Base-by-base conservation (phyloP, 2,888 invertebrate species). In the Heliconius hortense region DNA sequence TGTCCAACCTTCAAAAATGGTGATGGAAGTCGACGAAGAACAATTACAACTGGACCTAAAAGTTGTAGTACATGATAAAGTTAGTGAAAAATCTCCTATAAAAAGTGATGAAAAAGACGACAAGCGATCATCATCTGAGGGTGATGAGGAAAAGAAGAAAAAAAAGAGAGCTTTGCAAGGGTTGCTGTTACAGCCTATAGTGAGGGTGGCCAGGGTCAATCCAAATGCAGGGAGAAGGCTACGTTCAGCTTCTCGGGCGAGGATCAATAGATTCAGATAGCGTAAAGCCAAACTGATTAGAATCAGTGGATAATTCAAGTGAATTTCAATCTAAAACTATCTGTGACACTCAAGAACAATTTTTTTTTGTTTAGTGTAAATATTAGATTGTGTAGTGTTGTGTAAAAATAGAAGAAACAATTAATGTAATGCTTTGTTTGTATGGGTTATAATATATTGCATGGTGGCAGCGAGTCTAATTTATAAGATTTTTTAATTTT, bases 141-240 rank as follows among this genome's bases (percentile, higher is more conserved):
- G 82, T n/a, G 90, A 82, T 28, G 89, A 89, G 76, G 80, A 81
- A 60, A 79, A 80, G 72, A 86, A 82, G 82, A 91, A 85, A 82
- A 90, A 85, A 84, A 89, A 86, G 80, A 87, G 88, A 5, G 84
- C 87, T 31, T 74, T 89, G 79, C 87, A 86, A 56, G 88, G 88
- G 15, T 80, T 90, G 69, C 95, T 95, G 84, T 92, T 95, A 84
- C 96, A 96, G 86, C 96, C 96, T 0, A 95, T 95, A 77, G 96
- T 96, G 81, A 92, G 95, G 18, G 96, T 96, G 80, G 95, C 95
- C 84, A 95, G 96, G 79, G 95, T 96, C 81, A 95, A 96, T 79
- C 83, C 89, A 0, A 79, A 80, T 35, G 87, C 86, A 24, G 87
- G 89, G 53, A 85, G 91, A 0, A 82, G 90, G 0, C 85, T 92